Conservation (phyloP, 2,797 vertebrate species). For the Chelonia mydas region DNA sequence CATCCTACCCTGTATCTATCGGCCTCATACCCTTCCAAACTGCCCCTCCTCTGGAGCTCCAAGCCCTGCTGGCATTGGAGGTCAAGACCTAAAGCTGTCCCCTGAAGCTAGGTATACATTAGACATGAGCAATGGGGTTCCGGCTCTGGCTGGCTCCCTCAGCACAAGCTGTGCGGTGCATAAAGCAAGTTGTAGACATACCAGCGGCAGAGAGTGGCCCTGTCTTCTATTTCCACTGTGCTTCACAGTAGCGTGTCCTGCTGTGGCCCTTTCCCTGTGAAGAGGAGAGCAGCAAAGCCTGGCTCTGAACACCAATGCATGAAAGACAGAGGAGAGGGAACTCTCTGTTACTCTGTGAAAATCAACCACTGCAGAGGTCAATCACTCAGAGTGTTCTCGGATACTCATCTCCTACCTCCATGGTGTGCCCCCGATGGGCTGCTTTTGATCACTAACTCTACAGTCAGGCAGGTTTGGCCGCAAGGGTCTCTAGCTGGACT, state of each 20-base stretch:
- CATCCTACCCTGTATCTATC: background rate
- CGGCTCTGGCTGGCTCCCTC: background rate
- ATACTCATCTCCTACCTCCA: background rate
- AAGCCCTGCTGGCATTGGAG: background rate
- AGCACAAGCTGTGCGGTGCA: background rate
- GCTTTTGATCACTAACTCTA: background rate
- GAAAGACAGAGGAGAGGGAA: background rate
- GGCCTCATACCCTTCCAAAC: background rate
- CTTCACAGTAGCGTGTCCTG: conserved; percentile 33
- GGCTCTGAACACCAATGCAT: background rate
- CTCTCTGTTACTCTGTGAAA: background rate
- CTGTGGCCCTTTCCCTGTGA: conserved; percentile 11
- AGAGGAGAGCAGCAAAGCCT: background rate
- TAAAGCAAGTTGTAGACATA: conserved; percentile 3
- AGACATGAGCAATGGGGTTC: background rate
- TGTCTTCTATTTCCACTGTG: conserved; percentile 29
- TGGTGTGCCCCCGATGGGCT: background rate
- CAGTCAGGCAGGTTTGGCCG: background rate
- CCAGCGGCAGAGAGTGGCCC: background rate
- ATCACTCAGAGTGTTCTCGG: background rate
- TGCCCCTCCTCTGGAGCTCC: background rate
- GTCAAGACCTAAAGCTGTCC: background rate
- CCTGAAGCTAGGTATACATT: background rate
- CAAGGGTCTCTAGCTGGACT: background rate
- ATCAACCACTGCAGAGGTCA: background rate